A percentile compares a stretch with the other conserved stretches of the same genome.
Conservation (phyloP, 2,113 vertebrate genomes). For the Otocyon megalotis region DNA sequence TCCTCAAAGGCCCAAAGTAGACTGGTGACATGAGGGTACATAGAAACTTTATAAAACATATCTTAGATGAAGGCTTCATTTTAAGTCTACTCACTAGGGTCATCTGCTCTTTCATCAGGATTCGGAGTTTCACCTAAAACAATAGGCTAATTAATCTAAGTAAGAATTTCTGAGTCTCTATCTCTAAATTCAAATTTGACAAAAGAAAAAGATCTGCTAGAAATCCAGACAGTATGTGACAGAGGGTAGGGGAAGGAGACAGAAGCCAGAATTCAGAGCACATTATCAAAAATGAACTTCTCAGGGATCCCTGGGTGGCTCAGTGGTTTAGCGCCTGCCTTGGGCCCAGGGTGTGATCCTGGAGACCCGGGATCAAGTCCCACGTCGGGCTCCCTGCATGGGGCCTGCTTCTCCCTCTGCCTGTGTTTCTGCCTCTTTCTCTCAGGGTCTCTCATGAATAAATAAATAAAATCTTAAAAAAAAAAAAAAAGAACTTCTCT, state of each 20-base stretch:
- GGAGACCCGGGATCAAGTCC: too few relatives aligned
- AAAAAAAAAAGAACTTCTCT: background rate
- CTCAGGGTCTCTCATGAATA: too few relatives aligned
- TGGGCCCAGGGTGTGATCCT: too few relatives aligned
- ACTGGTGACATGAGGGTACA: background rate
- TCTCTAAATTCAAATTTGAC: background rate
- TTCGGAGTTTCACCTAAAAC: background rate
- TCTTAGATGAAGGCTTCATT: conserved; percentile 42
- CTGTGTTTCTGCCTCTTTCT: too few relatives aligned
- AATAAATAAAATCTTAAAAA: too few relatives aligned
- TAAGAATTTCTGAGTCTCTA: background rate
- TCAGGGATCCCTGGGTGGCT: background rate
- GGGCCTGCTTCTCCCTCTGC: too few relatives aligned
- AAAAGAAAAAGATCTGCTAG: background rate
- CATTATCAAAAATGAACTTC: background rate
- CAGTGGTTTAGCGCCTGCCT: too few relatives aligned
- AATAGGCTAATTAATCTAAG: background rate
- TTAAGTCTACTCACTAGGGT: background rate
- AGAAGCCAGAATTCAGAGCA: background rate
- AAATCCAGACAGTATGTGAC: background rate
- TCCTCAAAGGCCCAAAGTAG: background rate
- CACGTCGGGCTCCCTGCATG: too few relatives aligned
- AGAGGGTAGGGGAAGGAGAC: background rate
- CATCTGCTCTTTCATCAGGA: background rate
- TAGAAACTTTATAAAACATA: background rate